Evolutionary conservation across 2,797 vertebrate species (phyloP), one percentile per base, ranked within the genome.

Genomic region (Okamejei kenojei): DNA sequence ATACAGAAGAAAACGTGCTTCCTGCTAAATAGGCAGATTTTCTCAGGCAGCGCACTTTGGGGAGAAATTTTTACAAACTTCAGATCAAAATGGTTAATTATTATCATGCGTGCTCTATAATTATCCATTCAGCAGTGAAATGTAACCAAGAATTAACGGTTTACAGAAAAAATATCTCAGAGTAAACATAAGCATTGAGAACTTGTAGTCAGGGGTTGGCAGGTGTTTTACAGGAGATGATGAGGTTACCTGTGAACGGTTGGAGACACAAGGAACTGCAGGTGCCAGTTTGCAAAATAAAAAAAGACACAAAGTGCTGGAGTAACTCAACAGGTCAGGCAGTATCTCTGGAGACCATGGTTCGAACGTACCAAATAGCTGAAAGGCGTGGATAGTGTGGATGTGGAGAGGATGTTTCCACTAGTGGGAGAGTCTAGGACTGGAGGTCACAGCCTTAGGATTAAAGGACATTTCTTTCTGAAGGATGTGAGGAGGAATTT

Each of bases 11-110:
- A 54, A 71, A 81, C 21, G 35, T 21, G 58, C 26, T 29, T 65
- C 84, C 61, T 19, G 29, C 61, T 35, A 68, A 10, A 68, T n/a
- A n/a, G 29, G 17, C 61, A 65, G 63, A n/a, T 88, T 88, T 63
- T 63, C 84, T 63, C 19, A 88, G 61, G 13, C n/a, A 1, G 61
- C 23, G 2, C 84, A 88, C 63, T 88, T 88, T 88, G 61, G 61
- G n/a, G 84, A 68, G 84, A 68, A 88, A 26, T 88, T 88, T 68
- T 63, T 88, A 88, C 65, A 68, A 88, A 88, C 84, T 88, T 88
- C 84, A 68, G 84, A 88, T 88, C 65, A 88, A 88, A 88, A 88
- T 88, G 32, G 84, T 88, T 88, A 88, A 88, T 88, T 88, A 35
- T 88, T 88, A 19, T 88, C 68, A 10, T 68, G 13, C 10, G 15